Percentiles rank a stretch among this genome's conserved stretches.
Evolutionary conservation across 2,113 vertebrate species (phyloP).

Genomic region (Bufo gargarizans): DNA sequence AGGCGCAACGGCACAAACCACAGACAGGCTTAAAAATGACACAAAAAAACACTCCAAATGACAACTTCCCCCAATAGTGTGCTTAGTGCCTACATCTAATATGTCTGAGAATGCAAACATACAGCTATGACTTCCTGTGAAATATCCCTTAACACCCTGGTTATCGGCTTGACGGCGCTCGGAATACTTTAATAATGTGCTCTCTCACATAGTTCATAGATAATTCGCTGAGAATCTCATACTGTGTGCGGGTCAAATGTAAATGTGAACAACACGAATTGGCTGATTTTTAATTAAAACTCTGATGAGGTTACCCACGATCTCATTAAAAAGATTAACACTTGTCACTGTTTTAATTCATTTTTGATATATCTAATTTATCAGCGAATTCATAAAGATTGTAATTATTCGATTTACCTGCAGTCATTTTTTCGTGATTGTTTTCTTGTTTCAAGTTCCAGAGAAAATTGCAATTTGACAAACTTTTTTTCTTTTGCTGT

Average conservation of each 20-base stretch:
- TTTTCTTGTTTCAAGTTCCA: slow-evolving; percentile 38
- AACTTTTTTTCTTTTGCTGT: slow-evolving; percentile 13
- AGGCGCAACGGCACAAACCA: too few relatives aligned
- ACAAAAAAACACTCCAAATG: too few relatives aligned
- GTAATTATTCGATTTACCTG: slow-evolving; percentile 50
- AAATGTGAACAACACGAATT: slow-evolving; percentile 61
- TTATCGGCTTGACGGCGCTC: background rate
- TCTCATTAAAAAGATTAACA: slow-evolving; percentile 60
- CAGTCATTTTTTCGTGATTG: slow-evolving; percentile 40
- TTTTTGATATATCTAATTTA: slow-evolving; percentile 47
- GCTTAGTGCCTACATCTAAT: background rate
- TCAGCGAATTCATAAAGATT: slow-evolving; percentile 49
- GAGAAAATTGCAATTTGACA: slow-evolving; percentile 42
- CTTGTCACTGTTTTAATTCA: slow-evolving; percentile 54
- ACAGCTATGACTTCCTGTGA: background rate
- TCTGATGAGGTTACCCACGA: slow-evolving; percentile 60
- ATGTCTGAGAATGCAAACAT: background rate
- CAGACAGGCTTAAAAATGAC: too few relatives aligned
- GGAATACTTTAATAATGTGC: background rate
- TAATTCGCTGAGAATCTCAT: slow-evolving; percentile 60
- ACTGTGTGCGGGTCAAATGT: slow-evolving; percentile 54
- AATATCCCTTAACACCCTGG: too few relatives aligned
- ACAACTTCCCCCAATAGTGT: too few relatives aligned
- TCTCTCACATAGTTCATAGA: slow-evolving; percentile 52
- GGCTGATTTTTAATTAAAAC: slow-evolving; percentile 62